phyloP scores from a whole-genome alignment of 2,888 invertebrate species.

The Romanomermis culicivorax region DNA sequence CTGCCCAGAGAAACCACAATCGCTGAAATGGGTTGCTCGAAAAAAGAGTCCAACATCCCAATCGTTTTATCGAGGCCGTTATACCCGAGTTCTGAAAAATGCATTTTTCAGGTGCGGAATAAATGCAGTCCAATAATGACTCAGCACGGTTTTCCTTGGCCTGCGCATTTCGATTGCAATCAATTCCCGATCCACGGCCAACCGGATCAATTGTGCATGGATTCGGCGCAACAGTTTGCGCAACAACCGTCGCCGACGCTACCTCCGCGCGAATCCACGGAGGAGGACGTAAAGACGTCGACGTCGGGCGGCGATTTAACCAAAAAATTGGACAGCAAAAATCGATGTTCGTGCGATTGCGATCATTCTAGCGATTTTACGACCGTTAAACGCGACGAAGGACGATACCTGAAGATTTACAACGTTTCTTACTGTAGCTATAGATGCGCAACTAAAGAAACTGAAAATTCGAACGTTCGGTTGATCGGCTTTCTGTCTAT shows the following conservation, averaged over 20 bases:
- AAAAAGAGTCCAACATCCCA: too few relatives aligned
- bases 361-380: neutral
- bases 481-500: constrained; percentile 81
- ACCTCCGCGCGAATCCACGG: neutral
- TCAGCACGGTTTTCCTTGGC: constrained; percentile 71
- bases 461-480: constrained; percentile 65
- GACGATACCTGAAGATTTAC: neutral
- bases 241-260: neutral
- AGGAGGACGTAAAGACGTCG: neutral
- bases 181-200: constrained; percentile 43
- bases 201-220: constrained; percentile 11
- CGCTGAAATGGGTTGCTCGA: too few relatives aligned
- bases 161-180: constrained; percentile 86
- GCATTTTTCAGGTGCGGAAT: constrained; percentile 55
- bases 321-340: neutral
- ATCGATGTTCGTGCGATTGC: neutral
- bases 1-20: too few relatives aligned
- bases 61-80: too few relatives aligned
- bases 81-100: too few relatives aligned
- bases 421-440: neutral
- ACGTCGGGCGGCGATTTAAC: neutral
- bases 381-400: neutral
- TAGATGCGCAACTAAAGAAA: neutral
- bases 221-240: constrained; percentile 1
- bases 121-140: constrained; percentile 94